Percentiles rank a stretch among this genome's conserved stretches.
These are phyloP conservation scores for Melanotaenia parkinsoni DNA, from an alignment of 2,797 vertebrate species.

Conservation along the genomic window DNA sequence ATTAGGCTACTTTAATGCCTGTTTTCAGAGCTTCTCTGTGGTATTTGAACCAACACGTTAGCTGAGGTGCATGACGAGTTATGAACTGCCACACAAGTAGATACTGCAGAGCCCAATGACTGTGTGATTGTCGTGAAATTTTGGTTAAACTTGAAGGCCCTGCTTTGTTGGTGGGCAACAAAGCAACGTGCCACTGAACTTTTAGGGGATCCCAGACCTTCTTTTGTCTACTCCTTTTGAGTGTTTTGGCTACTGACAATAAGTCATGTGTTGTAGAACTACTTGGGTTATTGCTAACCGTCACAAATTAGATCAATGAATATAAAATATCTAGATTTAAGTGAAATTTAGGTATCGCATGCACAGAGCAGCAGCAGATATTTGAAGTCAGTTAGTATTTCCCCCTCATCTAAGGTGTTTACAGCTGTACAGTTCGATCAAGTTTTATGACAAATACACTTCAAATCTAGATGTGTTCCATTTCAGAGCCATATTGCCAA, in stretches of 20 bases:
- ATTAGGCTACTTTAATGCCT: conserved; percentile 78
- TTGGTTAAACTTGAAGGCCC: conserved; percentile 17
- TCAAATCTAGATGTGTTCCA: conserved; percentile 4
- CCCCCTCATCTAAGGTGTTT: not conserved
- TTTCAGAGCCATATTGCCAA: conserved; percentile 14
- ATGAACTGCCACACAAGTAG: conserved; percentile 73
- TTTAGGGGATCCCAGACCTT: not conserved
- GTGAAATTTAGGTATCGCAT: not conserved
- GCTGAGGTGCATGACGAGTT: conserved; percentile 59
- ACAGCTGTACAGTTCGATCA: not conserved
- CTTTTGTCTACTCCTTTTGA: conserved; percentile 40
- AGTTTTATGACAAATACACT: conserved; percentile 7
- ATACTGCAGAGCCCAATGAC: conserved; percentile 22
- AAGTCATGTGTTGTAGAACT: conserved; percentile 6
- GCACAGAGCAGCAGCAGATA: not conserved
- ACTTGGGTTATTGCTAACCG: conserved; percentile 7
- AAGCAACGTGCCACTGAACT: not conserved
- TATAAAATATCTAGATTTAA: not conserved
- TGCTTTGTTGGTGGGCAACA: conserved; percentile 23
- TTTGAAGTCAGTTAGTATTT: not conserved
- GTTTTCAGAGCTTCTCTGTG: conserved; percentile 76
- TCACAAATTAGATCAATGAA: conserved; percentile 15
- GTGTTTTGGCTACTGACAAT: conserved; percentile 9
- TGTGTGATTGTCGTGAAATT: conserved; percentile 33
- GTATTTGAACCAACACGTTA: conserved; percentile 77